phyloP scores from a whole-genome alignment of 2,888 invertebrate genomes.

The Pardosa pseudoannulata region DNA sequence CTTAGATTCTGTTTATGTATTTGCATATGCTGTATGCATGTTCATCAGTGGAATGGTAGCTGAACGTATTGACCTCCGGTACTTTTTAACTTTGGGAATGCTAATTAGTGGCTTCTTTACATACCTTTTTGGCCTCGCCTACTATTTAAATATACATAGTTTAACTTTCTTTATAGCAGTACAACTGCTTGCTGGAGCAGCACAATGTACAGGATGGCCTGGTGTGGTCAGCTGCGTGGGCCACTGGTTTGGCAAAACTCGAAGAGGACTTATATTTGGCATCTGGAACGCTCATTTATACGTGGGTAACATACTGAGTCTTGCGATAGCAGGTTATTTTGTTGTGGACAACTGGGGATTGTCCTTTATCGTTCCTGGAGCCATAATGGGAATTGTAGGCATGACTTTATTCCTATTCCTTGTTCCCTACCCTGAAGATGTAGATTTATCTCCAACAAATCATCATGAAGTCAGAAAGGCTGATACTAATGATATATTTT shows the following conservation, averaged over 20 bases:
- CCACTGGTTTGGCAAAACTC: conserved; percentile 97
- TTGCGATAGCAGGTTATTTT: conserved; percentile 90
- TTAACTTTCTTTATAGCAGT: conserved; percentile 88
- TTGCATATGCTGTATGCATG: conserved; percentile 95
- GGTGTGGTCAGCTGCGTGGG: conserved; percentile 94
- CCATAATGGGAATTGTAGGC: conserved; percentile 82
- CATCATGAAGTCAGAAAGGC: conserved; percentile 68
- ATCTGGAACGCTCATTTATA: conserved; percentile 98
- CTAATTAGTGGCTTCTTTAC: conserved; percentile 89
- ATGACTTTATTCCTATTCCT: conserved; percentile 89
- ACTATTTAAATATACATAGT: conserved; percentile 87
- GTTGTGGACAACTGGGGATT: conserved; percentile 92
- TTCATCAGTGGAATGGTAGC: conserved; percentile 92
- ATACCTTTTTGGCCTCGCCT: conserved; percentile 92
- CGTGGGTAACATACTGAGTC: conserved; percentile 94
- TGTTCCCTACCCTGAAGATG: conserved; percentile 87
- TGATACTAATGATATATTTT: conserved; percentile 8
- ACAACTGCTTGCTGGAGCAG: conserved; percentile 89
- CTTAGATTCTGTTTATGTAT: conserved; percentile 93
- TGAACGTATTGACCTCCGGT: conserved; percentile 91
- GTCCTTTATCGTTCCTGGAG: conserved; percentile 94
- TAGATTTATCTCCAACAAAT: conserved; percentile 81
- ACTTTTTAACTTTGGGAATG: conserved; percentile 95
- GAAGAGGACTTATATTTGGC: conserved; percentile 88
- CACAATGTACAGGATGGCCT: conserved; percentile 97